Evolutionary conservation across 2,888 invertebrate species (phyloP).

Genomic region (Dorcus parallelipipedus): DNA sequence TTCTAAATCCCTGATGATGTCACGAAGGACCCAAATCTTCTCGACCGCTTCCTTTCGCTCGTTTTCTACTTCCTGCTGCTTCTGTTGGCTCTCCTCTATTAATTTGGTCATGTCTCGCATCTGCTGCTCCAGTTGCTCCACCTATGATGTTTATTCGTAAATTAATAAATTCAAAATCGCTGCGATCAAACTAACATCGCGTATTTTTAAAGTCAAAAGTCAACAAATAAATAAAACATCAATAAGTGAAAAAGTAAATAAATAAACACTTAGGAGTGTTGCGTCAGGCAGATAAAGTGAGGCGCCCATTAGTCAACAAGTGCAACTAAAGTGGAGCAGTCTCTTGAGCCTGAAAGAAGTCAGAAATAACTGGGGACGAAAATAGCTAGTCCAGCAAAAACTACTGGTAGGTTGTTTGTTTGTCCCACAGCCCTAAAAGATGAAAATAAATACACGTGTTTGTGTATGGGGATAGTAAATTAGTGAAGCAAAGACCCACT

Average conservation of each 20-base stretch:
- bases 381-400: slow-evolving; percentile 22
- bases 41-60: slow-evolving; percentile 74
- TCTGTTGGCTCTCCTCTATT: slow-evolving; percentile 59
- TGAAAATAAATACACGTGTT: slow-evolving; percentile 5
- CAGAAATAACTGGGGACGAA: slow-evolving; percentile 26
- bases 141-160: slow-evolving; percentile 52
- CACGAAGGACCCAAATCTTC: slow-evolving; percentile 69
- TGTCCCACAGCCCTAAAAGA: slow-evolving; percentile 6
- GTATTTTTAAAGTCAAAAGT: too few relatives aligned
- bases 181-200: too few relatives aligned
- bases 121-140: slow-evolving; percentile 75
- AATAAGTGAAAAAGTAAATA: too few relatives aligned
- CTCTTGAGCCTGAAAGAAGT: slow-evolving; percentile 10
- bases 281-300: too few relatives aligned
- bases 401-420: slow-evolving; percentile 8
- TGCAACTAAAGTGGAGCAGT: background rate
- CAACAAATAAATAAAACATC: too few relatives aligned
- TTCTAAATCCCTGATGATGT: slow-evolving; percentile 76
- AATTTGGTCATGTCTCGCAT: slow-evolving; percentile 65
- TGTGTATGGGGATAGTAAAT: background rate
- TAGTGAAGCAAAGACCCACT: background rate
- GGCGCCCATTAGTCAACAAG: background rate
- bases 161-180: background rate
- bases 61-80: slow-evolving; percentile 63
- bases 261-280: too few relatives aligned